Percentiles rank a stretch among this genome's conserved stretches.
phyloP scores from a whole-genome alignment of 2,797 vertebrate genomes.

The Valencia hispanica region DNA sequence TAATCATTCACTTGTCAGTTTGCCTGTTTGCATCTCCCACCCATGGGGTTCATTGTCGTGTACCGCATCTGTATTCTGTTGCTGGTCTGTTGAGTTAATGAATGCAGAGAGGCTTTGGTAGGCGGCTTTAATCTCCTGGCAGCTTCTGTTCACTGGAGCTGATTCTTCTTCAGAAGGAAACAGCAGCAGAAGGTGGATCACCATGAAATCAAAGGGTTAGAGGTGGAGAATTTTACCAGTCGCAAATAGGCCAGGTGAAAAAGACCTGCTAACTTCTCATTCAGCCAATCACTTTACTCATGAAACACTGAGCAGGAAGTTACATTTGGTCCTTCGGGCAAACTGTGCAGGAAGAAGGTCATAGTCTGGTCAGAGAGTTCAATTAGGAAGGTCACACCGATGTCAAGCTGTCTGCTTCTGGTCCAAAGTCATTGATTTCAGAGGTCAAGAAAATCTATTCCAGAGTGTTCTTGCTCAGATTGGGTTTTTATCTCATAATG shows the following conservation, averaged over 20 bases:
- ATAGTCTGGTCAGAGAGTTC: constrained; percentile 35
- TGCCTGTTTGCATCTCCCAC: constrained; percentile 18
- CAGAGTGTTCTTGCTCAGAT: constrained; percentile 10
- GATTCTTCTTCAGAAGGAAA: constrained; percentile 6
- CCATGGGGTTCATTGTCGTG: constrained; percentile 8
- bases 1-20: constrained; percentile 26
- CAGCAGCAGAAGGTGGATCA: constrained; percentile 17
- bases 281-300: constrained; percentile 25
- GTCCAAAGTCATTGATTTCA: constrained; percentile 47
- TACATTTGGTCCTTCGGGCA: constrained; percentile 42
- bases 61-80: constrained; percentile 30
- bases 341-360: constrained; percentile 40
- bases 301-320: constrained; percentile 42
- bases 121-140: constrained; percentile 33
- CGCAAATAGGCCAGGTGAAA: not conserved
- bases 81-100: constrained; percentile 23
- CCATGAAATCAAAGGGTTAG: not conserved
- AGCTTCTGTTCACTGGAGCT: constrained; percentile 28
- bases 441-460: constrained; percentile 39
- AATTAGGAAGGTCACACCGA: constrained; percentile 54
- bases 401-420: constrained; percentile 43
- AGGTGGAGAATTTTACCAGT: constrained; percentile 1
- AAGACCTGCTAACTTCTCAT: constrained; percentile 15
- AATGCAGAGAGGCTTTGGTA: constrained; percentile 12
- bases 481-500: constrained; percentile 22